A percentile compares a stretch with the other conserved stretches of the same genome.
Evolutionary conservation across 2,888 invertebrate genomes (phyloP).

Genomic region (Ochropleura plecta): DNA sequence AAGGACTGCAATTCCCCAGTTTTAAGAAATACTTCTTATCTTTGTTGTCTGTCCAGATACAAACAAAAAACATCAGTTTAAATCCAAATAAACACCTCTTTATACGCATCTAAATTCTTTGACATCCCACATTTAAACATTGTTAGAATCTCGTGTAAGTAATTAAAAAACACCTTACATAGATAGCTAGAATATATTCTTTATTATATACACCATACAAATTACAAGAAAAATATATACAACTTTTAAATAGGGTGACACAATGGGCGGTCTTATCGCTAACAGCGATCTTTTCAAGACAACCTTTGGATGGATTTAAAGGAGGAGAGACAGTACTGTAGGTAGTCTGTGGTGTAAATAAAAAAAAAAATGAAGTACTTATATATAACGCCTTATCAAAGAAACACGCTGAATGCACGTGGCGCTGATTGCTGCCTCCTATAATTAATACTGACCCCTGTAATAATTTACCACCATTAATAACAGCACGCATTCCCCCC

Average conservation of each 20-base stretch:
- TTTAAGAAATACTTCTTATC: background rate
- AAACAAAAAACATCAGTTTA: background rate
- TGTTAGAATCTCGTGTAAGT: slow-evolving; percentile 11
- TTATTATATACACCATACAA: no score
- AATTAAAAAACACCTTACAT: no score
- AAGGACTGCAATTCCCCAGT: background rate
- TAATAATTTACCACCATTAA: slow-evolving; percentile 10
- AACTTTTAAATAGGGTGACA: no score
- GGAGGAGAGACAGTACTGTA: no score
- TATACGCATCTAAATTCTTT: slow-evolving; percentile 1
- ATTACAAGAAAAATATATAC: no score
- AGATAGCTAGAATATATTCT: no score
- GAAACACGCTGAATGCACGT: slow-evolving; percentile 1
- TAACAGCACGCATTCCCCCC: background rate
- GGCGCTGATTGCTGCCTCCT: background rate
- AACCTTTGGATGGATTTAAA: no score
- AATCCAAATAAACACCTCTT: slow-evolving; percentile 16
- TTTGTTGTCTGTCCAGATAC: background rate
- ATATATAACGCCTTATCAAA: background rate
- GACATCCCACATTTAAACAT: background rate
- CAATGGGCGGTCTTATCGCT: no score
- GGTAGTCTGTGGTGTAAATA: no score
- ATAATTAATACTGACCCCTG: slow-evolving; percentile 8
- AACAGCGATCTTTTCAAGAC: no score
- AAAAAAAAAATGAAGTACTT: no score